Base-by-base conservation (phyloP, 2,888 invertebrate genomes). In the Morpho deidamia region DNA sequence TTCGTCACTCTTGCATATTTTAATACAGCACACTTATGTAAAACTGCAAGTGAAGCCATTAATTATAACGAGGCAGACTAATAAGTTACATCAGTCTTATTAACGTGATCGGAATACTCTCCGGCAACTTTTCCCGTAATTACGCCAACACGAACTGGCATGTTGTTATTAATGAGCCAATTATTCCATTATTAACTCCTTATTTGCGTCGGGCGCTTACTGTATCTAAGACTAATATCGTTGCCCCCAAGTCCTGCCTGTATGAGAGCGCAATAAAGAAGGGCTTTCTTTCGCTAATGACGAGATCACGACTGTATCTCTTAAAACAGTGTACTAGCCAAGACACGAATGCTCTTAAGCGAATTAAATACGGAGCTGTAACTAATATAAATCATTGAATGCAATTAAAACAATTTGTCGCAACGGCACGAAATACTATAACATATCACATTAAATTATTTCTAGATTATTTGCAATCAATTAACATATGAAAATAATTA, bases 111-210 rank as follows among this genome's bases (percentile, higher is more conserved):
- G 38, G 52, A 51, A 56, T 51, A 59, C 51, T 50, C 59, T 23
- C 40, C 40, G 49, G 46, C 45, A 54, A 52, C 53, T 59, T 56
- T 56, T 54, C 39, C 59, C 59, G 46, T 56, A 59, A 59, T 59
- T 54, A 54, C 51, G 53, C 53, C 48, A 53, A 59, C 56, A 56
- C 61, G 58, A 63, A 45, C 40, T 47, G 39, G 23, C 58, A 49
- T 50, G 53, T 56, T 40, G 58, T 60, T 63, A 63, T 61, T 61
- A 63, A 63, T 51, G 63, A 61, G 61, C 61, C 61, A 63, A 63
- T 63, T 61, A 63, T 61, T 55, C 51, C 63, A 60, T 63, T 63
- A 63, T 58, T 56, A 58, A 59, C 63, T 63, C 59, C 55, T 59
- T 55, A 58, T 59, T 59, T 51, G 58, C 44, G 51, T 43, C 50